These are phyloP conservation scores for Myotis brandtii DNA, from an alignment of 2,113 vertebrate genomes.

Conservation along the genomic window DNA sequence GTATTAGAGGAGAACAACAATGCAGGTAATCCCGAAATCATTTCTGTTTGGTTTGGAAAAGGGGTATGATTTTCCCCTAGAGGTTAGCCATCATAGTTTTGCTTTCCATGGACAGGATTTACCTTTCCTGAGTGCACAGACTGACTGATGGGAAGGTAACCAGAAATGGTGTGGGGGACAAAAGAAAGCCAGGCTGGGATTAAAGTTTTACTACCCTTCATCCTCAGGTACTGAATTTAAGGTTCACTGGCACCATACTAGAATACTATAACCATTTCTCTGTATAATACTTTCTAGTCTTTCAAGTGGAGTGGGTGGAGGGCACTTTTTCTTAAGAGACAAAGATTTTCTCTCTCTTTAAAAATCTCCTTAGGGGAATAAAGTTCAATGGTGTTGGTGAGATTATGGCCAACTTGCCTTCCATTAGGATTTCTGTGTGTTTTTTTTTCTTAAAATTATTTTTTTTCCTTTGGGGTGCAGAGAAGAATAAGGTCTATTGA, in stretches of 20 bases:
- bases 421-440: not conserved
- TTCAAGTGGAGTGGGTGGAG: not conserved
- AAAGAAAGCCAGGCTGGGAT: not conserved
- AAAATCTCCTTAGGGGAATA: not conserved
- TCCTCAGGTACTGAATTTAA: constrained; percentile 10
- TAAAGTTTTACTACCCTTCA: constrained; percentile 32
- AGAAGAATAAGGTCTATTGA: constrained; percentile 17
- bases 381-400: not conserved
- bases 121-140: not conserved
- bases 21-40: constrained; percentile 8
- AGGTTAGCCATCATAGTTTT: constrained; percentile 22
- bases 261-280: constrained; percentile 35
- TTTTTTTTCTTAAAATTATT: not conserved
- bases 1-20: constrained; percentile 18
- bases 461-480: not conserved
- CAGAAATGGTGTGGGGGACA: not conserved
- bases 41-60: constrained; percentile 38
- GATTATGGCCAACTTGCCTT: constrained; percentile 27
- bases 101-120: not conserved
- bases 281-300: constrained; percentile 17
- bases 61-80: not conserved
- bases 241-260: not conserved
- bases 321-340: not conserved
- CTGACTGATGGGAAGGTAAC: not conserved
- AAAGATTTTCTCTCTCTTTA: not conserved